phyloP scores from a whole-genome alignment of 2,113 vertebrate species.

The Ictalurus punctatus region DNA sequence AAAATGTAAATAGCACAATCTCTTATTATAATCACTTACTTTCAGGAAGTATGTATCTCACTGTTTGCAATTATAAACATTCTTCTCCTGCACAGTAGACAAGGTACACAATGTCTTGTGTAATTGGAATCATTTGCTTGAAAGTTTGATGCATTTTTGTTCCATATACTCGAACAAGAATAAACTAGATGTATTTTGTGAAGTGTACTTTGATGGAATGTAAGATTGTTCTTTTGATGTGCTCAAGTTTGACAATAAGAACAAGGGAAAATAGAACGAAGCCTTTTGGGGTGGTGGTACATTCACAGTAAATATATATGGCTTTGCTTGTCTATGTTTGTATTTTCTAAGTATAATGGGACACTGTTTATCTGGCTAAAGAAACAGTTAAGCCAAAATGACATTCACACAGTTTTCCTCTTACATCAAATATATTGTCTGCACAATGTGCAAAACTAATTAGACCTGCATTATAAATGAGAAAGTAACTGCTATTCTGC shows the following conservation, averaged over 20 bases:
- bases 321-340: background rate
- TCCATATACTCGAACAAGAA: background rate
- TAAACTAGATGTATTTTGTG: background rate
- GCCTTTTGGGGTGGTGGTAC: background rate
- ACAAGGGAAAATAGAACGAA: background rate
- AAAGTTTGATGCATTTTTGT: background rate
- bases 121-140: background rate
- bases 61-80: background rate
- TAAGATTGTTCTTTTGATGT: background rate
- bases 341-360: background rate
- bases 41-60: constrained; percentile 6
- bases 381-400: background rate
- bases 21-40: background rate
- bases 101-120: background rate
- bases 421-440: background rate
- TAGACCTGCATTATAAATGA: background rate
- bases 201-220: background rate
- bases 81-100: constrained; percentile 1
- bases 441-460: background rate
- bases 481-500: background rate
- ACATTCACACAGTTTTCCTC: background rate
- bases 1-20: constrained; percentile 11
- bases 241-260: background rate
- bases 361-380: background rate
- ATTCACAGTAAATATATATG: background rate